Conservation (phyloP, 2,888 invertebrate species). For the Liodrosophila aerea region DNA sequence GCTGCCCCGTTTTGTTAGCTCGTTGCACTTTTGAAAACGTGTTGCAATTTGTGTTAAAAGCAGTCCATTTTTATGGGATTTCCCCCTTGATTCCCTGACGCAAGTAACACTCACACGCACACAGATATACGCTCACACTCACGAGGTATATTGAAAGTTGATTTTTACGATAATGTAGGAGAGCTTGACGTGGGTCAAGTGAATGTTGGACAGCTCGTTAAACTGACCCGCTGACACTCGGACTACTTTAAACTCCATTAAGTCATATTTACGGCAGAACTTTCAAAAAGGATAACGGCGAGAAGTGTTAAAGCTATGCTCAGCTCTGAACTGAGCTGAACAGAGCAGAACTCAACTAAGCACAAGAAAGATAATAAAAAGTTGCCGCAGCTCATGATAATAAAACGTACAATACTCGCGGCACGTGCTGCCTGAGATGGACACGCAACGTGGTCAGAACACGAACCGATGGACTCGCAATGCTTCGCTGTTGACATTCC, state of each 20-base stretch:
- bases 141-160: slow-evolving; percentile 62
- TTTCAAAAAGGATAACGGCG: slow-evolving; percentile 30
- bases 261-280: slow-evolving; percentile 70
- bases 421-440: slow-evolving; percentile 72
- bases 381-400: slow-evolving; percentile 72
- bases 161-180: slow-evolving; percentile 72
- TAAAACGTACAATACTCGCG: slow-evolving; percentile 69
- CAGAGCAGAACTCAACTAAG: slow-evolving; percentile 3
- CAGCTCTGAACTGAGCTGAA: slow-evolving; percentile 2
- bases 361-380: slow-evolving; percentile 68
- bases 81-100: no score
- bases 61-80: slow-evolving; percentile 51
- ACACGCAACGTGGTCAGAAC: slow-evolving; percentile 71
- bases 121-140: slow-evolving; percentile 5
- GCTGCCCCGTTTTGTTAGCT: slow-evolving; percentile 50
- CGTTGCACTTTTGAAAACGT: slow-evolving; percentile 61
- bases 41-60: slow-evolving; percentile 69
- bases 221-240: slow-evolving; percentile 27
- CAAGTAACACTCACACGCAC: slow-evolving; percentile 18
- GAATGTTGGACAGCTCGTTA: slow-evolving; percentile 61
- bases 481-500: slow-evolving; percentile 67
- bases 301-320: slow-evolving; percentile 68
- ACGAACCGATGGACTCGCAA: slow-evolving; percentile 47
- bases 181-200: slow-evolving; percentile 64
- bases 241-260: slow-evolving; percentile 73